These are phyloP conservation scores for Elgaria multicarinata DNA, from an alignment of 2,113 vertebrate species.

Conservation along the genomic window DNA sequence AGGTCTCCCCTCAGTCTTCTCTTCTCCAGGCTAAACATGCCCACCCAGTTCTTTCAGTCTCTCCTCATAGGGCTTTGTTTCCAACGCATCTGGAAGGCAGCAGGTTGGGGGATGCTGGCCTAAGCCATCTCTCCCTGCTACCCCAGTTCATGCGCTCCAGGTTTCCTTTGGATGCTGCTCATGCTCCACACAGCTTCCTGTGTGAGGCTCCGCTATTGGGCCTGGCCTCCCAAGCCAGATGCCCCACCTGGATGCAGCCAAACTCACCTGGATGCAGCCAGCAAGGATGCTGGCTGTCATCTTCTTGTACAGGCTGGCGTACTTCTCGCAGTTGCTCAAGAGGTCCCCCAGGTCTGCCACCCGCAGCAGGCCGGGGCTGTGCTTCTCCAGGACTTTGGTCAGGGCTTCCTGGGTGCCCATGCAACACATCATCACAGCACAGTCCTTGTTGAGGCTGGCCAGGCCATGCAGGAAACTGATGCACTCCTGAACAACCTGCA, in stretches of 20 bases:
- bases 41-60: no score
- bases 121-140: neutral
- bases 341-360: slow-evolving; percentile 84
- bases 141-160: neutral
- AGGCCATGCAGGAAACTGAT: slow-evolving; percentile 87
- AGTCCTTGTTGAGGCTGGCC: slow-evolving; percentile 89
- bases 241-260: neutral
- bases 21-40: no score
- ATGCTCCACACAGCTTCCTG: neutral
- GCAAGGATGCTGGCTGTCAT: slow-evolving; percentile 91
- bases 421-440: slow-evolving; percentile 88
- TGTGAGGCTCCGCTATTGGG: neutral
- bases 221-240: neutral
- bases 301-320: slow-evolving; percentile 85
- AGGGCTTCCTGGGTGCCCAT: slow-evolving; percentile 83
- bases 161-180: neutral
- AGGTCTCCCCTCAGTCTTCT: no score
- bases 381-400: slow-evolving; percentile 88
- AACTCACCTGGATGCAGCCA: slow-evolving; percentile 92
- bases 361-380: slow-evolving; percentile 77
- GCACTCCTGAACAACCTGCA: slow-evolving; percentile 85
- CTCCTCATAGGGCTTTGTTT: no score
- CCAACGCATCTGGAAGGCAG: neutral
- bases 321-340: slow-evolving; percentile 86
- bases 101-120: neutral